Base-by-base conservation (phyloP, 2,888 invertebrate genomes). In the Zaprionus obscuricornis region DNA sequence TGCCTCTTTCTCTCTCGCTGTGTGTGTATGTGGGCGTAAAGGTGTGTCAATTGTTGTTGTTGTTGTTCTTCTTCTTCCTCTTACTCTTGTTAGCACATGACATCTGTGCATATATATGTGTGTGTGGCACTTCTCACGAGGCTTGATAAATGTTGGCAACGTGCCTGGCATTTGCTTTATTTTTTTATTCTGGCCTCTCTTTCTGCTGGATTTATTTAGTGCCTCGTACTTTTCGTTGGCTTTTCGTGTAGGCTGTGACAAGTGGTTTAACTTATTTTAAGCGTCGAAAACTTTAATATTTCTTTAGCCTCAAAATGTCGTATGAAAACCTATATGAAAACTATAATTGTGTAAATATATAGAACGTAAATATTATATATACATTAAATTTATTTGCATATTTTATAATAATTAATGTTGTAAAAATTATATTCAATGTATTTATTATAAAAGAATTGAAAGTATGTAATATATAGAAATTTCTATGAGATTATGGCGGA, bases 131-230 rank as follows among this genome's bases (percentile, higher is more conserved):
- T 50, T 65, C 50, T 34, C 47, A 59, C 42, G 29, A 42, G 33
- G 46, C 59, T 63, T 78, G 82, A 78, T 82, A 78, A 82, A 78
- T 78, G 75, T 54, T 56, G 31, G 50, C 65, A 82, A 82, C 82
- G 77, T 78, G 77, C 73, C 64, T 66, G 63, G 58, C 65, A 73
- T 78, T 75, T 73, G 64, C n/a, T n/a, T n/a, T n/a, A n/a, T 24
- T 52, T 47, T 62, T 49, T 43, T 36, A 13, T 24, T 3, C 27
- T 24, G n/a, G 13, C 26, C 10, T 29, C 10, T 46, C 5, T 24
- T 26, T 7, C n/a, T 37, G 31, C 46, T 20, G 57, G 52, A 52
- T 63, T 68, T 67, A 56, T 67, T 50, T 43, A 67, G 46, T 56
- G 46, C 40, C 42, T 26, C 31, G 24, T 45, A 45, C 17, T 66